phyloP scores from a whole-genome alignment of 2,797 vertebrate species.

The Poeciliopsis paucimaculata region DNA sequence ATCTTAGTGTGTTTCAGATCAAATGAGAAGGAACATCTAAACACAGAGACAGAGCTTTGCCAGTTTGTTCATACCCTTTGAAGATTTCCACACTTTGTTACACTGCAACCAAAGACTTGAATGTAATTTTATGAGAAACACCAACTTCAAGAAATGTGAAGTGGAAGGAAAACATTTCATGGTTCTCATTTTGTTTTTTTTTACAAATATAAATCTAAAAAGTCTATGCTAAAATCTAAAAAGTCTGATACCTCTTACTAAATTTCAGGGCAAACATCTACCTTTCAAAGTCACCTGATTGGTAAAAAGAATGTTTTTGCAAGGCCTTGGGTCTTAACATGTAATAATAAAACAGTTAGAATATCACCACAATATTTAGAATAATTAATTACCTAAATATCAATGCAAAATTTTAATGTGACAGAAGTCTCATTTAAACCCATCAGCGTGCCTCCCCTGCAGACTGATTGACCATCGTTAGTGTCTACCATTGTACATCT shows the following conservation, averaged over 20 bases:
- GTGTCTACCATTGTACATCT: not conserved
- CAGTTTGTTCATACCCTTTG: not conserved
- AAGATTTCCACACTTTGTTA: not conserved
- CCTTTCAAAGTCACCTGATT: not conserved
- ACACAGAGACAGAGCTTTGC: not conserved
- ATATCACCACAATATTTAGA: not conserved
- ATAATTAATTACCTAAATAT: not conserved
- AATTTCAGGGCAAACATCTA: not conserved
- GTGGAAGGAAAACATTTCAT: not conserved
- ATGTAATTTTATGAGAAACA: not conserved
- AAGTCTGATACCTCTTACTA: not conserved
- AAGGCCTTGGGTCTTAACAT: not conserved
- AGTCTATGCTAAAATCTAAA: not conserved
- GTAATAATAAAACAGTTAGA: not conserved
- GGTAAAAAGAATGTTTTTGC: not conserved
- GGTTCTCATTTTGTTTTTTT: too few species aligned
- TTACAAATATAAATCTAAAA: not conserved
- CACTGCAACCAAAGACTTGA: not conserved
- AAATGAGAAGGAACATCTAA: not conserved
- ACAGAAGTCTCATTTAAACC: not conserved
- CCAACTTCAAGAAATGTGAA: not conserved
- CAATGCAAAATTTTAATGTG: not conserved
- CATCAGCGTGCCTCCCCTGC: not conserved
- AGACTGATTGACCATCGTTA: not conserved
- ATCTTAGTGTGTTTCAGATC: constrained; percentile 42